A percentile compares a stretch with the other conserved stretches of the same genome.
Evolutionary conservation across 1,140 invertebrate genomes (phyloP).

Genomic region (Teleogryllus occipitalis): DNA sequence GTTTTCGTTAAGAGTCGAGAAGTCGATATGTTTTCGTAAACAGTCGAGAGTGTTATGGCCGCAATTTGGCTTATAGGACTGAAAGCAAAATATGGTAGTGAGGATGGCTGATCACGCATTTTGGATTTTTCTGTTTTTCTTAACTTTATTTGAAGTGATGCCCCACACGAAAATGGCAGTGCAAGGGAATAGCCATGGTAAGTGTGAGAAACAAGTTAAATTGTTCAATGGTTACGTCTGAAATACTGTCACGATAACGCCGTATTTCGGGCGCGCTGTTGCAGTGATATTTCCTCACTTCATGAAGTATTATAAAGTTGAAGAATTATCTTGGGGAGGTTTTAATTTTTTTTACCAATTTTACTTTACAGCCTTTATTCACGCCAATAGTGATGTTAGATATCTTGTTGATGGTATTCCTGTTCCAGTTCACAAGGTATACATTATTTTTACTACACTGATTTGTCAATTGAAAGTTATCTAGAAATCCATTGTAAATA

Average conservation of each 20-base stretch:
- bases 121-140: slow-evolving; percentile 32
- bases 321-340: background rate
- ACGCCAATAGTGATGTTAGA: slow-evolving; percentile 57
- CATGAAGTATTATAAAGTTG: background rate
- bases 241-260: background rate
- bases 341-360: background rate
- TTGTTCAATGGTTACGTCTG: background rate
- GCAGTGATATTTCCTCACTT: background rate
- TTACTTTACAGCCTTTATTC: slow-evolving; percentile 51
- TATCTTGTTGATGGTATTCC: slow-evolving; percentile 55
- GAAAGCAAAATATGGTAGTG: slow-evolving; percentile 10
- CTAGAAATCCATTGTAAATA: no score
- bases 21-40: background rate
- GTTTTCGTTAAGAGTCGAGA: background rate
- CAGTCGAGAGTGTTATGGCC: slow-evolving; percentile 19
- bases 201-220: background rate
- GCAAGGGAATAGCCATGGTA: slow-evolving; percentile 37
- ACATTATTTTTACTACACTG: background rate
- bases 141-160: slow-evolving; percentile 33
- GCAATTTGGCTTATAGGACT: background rate
- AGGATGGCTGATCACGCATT: slow-evolving; percentile 17
- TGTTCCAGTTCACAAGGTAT: slow-evolving; percentile 47
- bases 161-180: slow-evolving; percentile 35
- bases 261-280: background rate
- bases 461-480: background rate